These are phyloP conservation scores for Mimumesa dahlbomi DNA, from an alignment of 2,888 invertebrate species.

Conservation along the genomic window DNA sequence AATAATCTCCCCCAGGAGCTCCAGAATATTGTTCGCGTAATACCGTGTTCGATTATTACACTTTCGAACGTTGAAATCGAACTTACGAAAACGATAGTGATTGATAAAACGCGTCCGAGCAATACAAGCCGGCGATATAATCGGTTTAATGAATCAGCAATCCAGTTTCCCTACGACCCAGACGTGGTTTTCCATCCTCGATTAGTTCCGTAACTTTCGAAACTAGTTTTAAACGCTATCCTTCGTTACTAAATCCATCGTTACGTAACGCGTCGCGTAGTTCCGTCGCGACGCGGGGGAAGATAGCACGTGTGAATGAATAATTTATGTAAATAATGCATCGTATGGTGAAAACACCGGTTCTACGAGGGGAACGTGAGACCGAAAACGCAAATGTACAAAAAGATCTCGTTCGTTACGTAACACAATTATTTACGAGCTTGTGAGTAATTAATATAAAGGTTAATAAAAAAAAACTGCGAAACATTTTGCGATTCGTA, in stretches of 20 bases:
- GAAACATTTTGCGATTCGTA: too few species aligned
- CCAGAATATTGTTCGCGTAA: too few species aligned
- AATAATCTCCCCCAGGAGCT: too few species aligned
- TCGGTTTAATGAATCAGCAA: slow-evolving; percentile 2
- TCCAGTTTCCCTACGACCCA: not conserved
- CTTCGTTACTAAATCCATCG: not conserved
- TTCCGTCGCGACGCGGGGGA: not conserved
- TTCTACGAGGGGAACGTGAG: not conserved
- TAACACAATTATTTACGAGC: too few species aligned
- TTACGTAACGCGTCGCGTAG: not conserved
- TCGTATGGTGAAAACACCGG: not conserved
- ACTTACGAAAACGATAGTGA: too few species aligned
- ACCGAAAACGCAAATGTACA: not conserved
- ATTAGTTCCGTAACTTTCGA: slow-evolving; percentile 16
- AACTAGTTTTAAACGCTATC: slow-evolving; percentile 11
- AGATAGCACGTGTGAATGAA: not conserved
- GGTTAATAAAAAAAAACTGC: too few species aligned
- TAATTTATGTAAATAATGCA: not conserved
- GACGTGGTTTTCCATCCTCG: slow-evolving; percentile 15
- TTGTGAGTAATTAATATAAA: too few species aligned
- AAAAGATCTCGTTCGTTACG: too few species aligned
- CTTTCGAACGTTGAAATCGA: too few species aligned
- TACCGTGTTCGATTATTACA: too few species aligned
- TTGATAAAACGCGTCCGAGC: too few species aligned
- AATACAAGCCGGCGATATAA: too few species aligned